These are phyloP conservation scores for Campoplex capitator DNA, from an alignment of 2,888 invertebrate genomes.

Conservation along the genomic window DNA sequence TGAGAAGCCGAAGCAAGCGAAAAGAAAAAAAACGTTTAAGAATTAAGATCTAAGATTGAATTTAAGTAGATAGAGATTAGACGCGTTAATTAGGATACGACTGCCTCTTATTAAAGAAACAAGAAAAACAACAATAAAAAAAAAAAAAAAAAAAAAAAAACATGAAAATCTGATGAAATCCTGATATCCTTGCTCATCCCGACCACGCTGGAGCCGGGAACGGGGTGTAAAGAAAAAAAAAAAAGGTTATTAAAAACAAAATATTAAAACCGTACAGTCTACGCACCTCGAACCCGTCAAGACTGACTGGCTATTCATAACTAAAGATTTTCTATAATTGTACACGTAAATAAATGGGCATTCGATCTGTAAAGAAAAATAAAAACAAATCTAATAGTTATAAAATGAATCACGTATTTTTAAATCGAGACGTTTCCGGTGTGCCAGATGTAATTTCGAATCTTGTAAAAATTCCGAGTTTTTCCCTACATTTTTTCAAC, in stretches of 20 bases:
- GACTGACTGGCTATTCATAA: slow-evolving; percentile 83
- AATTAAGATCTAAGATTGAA: slow-evolving; percentile 72
- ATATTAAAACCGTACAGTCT: slow-evolving; percentile 77
- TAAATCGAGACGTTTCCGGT: not conserved
- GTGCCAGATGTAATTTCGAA: slow-evolving; percentile 10
- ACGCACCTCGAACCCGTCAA: slow-evolving; percentile 82
- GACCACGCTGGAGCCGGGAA: slow-evolving; percentile 67
- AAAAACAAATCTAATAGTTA: slow-evolving; percentile 15
- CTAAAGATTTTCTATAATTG: slow-evolving; percentile 70
- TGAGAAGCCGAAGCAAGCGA: slow-evolving; percentile 27
- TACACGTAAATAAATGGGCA: slow-evolving; percentile 52
- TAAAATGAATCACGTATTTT: slow-evolving; percentile 20
- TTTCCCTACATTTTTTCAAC: slow-evolving; percentile 23
- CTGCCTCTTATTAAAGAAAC: slow-evolving; percentile 74
- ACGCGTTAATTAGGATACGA: slow-evolving; percentile 79
- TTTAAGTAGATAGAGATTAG: slow-evolving; percentile 78
- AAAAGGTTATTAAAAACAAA: not conserved
- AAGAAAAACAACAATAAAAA: slow-evolving; percentile 27
- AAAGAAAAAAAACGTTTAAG: slow-evolving; percentile 72
- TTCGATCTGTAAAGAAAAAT: slow-evolving; percentile 10
- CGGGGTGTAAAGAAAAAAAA: slow-evolving; percentile 3
- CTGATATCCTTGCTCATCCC: slow-evolving; percentile 52
- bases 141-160: slow-evolving; percentile 37
- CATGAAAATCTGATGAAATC: slow-evolving; percentile 42
- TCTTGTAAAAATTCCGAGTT: slow-evolving; percentile 8